Percentiles rank a stretch among this genome's conserved stretches.
These are phyloP conservation scores for Sipunculus nudus DNA, from an alignment of 2,888 invertebrate genomes.

Conservation along the genomic window DNA sequence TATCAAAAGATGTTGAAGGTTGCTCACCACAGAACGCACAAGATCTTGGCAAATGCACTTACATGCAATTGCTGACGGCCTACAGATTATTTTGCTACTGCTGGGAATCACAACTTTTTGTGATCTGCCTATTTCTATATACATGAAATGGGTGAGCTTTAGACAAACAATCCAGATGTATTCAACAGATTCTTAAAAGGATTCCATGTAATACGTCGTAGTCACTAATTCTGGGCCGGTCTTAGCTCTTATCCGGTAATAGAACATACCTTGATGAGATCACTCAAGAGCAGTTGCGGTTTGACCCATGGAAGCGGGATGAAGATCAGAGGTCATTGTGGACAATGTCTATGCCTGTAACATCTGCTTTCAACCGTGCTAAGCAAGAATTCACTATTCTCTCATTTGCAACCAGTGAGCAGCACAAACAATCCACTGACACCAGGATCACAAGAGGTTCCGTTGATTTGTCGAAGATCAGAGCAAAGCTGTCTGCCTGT, in stretches of 20 bases:
- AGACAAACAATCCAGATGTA: slow-evolving; percentile 17
- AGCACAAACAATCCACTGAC: slow-evolving; percentile 27
- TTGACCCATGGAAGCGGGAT: no score
- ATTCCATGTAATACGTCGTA: slow-evolving; percentile 18
- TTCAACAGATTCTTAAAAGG: slow-evolving; percentile 20
- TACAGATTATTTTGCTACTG: slow-evolving; percentile 31
- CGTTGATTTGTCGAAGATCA: slow-evolving; percentile 16
- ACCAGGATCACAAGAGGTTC: slow-evolving; percentile 23
- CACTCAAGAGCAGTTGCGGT: slow-evolving; percentile 18
- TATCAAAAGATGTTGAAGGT: slow-evolving; percentile 23
- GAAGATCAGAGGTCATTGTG: slow-evolving; percentile 28
- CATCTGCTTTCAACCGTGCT: slow-evolving; percentile 23
- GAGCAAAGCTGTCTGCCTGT: slow-evolving; percentile 16
- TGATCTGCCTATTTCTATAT: slow-evolving; percentile 26
- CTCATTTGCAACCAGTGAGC: slow-evolving; percentile 22
- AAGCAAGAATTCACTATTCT: slow-evolving; percentile 28
- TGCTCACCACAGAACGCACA: slow-evolving; percentile 22
- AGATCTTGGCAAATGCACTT: slow-evolving; percentile 25
- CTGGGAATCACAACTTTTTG: no score
- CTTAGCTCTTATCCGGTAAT: slow-evolving; percentile 29
- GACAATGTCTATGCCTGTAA: slow-evolving; percentile 25
- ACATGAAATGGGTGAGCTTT: slow-evolving; percentile 15
- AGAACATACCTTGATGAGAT: slow-evolving; percentile 30
- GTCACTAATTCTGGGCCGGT: slow-evolving; percentile 28
- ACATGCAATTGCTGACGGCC: slow-evolving; percentile 16